Evolutionary conservation across 2,888 invertebrate genomes (phyloP).

Genomic region (Meganola albula): DNA sequence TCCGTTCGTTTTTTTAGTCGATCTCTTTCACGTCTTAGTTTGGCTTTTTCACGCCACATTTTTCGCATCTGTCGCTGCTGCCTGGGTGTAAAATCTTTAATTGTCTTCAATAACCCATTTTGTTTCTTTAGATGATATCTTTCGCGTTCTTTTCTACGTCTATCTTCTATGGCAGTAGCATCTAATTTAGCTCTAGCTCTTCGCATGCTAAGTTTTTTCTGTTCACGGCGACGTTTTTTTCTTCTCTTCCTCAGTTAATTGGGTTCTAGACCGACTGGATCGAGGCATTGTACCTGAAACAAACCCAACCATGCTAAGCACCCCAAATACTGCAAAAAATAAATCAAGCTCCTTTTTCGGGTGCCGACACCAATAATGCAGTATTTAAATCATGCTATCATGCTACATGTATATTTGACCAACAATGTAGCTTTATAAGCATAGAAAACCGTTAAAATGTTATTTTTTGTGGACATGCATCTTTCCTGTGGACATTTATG

Average conservation of each 20-base stretch:
- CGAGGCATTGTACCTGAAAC: neutral
- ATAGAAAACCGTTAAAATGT: too few species aligned
- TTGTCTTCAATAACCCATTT: conserved; percentile 9
- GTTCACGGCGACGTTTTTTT: neutral
- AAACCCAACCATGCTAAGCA: too few species aligned
- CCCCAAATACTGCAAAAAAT: too few species aligned
- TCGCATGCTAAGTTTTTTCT: conserved; percentile 2
- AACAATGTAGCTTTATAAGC: too few species aligned
- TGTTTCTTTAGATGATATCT: conserved; percentile 6
- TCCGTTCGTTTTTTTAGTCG: neutral
- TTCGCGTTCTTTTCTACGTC: conserved; percentile 4
- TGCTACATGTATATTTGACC: too few species aligned
- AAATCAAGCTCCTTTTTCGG: too few species aligned
- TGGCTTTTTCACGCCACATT: conserved; percentile 2
- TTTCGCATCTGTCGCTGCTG: conserved; percentile 1
- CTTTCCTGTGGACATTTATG: too few species aligned
- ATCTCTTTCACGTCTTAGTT: neutral
- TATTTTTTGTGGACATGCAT: too few species aligned
- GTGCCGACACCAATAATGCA: too few species aligned
- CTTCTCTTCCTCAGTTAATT: neutral
- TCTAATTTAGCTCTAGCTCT: conserved; percentile 2
- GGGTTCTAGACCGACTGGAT: neutral
- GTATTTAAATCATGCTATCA: too few species aligned
- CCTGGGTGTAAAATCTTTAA: conserved; percentile 12
- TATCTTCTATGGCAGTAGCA: conserved; percentile 5